A percentile compares a stretch with the other conserved stretches of the same genome.
phyloP scores from a whole-genome alignment of 2,113 vertebrate genomes.

The Hirundichthys speculiger region DNA sequence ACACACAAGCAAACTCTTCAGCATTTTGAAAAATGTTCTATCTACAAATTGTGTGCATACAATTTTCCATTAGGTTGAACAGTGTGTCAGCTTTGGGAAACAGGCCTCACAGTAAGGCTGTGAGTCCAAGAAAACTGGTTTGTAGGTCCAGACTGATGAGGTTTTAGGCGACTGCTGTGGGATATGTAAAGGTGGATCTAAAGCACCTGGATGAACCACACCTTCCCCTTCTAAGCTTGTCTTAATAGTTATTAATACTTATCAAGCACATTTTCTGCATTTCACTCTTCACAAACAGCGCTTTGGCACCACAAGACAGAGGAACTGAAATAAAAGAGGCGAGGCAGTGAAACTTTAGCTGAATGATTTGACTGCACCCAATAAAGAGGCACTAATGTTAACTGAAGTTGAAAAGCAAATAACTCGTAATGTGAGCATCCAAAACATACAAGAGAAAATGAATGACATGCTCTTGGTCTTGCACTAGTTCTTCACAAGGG shows the following conservation, averaged over 20 bases:
- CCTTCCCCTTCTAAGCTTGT: conserved; percentile 22
- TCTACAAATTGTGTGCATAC: background rate
- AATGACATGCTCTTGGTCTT: conserved; percentile 5
- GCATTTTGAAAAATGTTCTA: background rate
- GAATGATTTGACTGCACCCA: conserved; percentile 35
- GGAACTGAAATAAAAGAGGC: conserved; percentile 36
- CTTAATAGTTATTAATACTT: conserved; percentile 7
- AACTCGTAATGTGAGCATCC: conserved; percentile 40
- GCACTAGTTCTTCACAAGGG: background rate
- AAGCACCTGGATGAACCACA: conserved; percentile 29
- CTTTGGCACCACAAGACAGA: conserved; percentile 18
- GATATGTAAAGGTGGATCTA: conserved; percentile 3
- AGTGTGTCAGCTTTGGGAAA: background rate
- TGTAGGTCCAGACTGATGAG: conserved; percentile 5
- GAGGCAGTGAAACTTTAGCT: conserved; percentile 55
- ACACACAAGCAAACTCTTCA: background rate
- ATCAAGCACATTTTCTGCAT: conserved; percentile 48
- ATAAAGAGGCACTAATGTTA: conserved; percentile 46
- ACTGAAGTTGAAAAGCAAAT: conserved; percentile 53
- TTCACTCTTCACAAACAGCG: conserved; percentile 21
- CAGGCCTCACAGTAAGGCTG: background rate
- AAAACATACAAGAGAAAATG: conserved; percentile 35
- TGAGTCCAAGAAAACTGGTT: background rate
- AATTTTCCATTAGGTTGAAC: background rate
- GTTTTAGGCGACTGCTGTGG: conserved; percentile 24